phyloP scores from a whole-genome alignment of 2,113 vertebrate species.

The Narcine bancroftii region DNA sequence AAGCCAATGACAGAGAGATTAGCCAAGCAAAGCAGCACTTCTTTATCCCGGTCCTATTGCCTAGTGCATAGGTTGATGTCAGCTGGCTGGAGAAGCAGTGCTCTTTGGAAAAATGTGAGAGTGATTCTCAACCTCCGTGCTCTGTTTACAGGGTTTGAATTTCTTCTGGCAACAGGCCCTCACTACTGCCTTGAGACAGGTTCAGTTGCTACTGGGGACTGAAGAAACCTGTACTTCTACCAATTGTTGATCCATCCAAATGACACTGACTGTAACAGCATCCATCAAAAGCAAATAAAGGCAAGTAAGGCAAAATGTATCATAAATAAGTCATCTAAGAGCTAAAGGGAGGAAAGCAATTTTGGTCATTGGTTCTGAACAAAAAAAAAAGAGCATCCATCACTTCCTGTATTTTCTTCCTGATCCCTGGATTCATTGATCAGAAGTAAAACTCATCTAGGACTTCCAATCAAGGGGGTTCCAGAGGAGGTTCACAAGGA shows the following conservation, averaged over 20 bases:
- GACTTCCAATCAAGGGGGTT: too few species aligned
- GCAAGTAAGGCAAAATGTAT: background rate
- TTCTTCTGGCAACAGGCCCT: background rate
- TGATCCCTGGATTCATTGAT: too few species aligned
- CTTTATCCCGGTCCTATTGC: background rate
- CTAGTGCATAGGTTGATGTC: background rate
- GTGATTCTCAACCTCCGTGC: background rate
- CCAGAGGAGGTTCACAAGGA: too few species aligned
- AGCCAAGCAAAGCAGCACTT: too few species aligned
- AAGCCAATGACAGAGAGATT: too few species aligned
- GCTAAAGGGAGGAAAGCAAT: too few species aligned
- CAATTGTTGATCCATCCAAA: background rate
- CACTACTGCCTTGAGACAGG: background rate
- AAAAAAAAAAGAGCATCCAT: too few species aligned
- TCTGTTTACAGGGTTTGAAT: background rate
- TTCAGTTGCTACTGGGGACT: background rate
- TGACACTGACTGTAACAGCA: background rate
- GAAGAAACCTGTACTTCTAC: background rate
- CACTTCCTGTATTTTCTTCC: too few species aligned
- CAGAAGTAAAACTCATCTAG: too few species aligned
- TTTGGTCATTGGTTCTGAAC: too few species aligned
- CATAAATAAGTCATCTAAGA: background rate
- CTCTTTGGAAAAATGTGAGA: background rate
- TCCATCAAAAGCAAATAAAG: background rate
- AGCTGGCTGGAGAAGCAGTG: background rate